These are phyloP conservation scores for Julus scanicus DNA, from an alignment of 2,888 invertebrate genomes.

Conservation along the genomic window DNA sequence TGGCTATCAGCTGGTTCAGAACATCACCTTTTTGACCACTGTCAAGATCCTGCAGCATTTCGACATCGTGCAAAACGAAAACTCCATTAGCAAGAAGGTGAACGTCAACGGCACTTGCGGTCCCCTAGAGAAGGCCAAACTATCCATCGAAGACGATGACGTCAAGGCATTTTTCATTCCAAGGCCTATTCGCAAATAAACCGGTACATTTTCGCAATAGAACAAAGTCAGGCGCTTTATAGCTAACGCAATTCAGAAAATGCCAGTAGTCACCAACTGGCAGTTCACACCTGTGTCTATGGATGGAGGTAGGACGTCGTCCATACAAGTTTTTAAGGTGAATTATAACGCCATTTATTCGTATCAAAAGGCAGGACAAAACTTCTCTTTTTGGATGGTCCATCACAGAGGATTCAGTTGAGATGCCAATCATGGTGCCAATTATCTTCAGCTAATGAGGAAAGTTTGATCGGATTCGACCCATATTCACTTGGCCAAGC, in stretches of 20 bases:
- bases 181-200: background rate
- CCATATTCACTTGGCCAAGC: background rate
- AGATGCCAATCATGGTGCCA: background rate
- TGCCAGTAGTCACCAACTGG: background rate
- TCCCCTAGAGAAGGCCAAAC: slow-evolving; percentile 40
- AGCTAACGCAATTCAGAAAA: background rate
- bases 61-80: slow-evolving; percentile 68
- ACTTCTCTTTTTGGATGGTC: background rate
- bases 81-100: background rate
- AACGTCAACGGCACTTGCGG: background rate
- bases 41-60: slow-evolving; percentile 79
- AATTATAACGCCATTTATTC: background rate
- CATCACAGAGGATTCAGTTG: no score
- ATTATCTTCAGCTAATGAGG: background rate
- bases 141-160: slow-evolving; percentile 49
- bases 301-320: background rate
- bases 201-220: background rate
- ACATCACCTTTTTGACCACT: slow-evolving; percentile 76
- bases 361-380: background rate
- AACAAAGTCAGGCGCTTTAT: background rate
- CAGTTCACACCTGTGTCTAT: background rate
- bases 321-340: background rate
- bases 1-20: slow-evolving; percentile 81
- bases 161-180: slow-evolving; percentile 15
- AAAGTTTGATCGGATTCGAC: background rate